Evolutionary conservation across 2,888 invertebrate genomes (phyloP).

Genomic region (Caradrina kadenii): DNA sequence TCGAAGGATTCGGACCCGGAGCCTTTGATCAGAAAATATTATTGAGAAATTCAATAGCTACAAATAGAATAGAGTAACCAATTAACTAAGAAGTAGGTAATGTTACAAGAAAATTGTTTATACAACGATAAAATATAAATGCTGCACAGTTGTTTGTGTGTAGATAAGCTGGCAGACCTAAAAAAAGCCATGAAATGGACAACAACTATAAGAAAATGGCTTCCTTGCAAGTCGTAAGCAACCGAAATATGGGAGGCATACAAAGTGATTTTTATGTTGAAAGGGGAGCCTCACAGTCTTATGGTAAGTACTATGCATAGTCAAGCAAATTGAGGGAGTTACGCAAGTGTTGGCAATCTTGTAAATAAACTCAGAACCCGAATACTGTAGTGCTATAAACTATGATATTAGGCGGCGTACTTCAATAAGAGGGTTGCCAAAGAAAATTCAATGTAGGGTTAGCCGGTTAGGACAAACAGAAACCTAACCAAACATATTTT

Average conservation of each 20-base stretch:
- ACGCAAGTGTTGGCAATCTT: slow-evolving; percentile 51
- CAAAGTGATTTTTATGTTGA: slow-evolving; percentile 54
- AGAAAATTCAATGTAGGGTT: slow-evolving; percentile 32
- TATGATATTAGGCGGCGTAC: slow-evolving; percentile 40
- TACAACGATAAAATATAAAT: slow-evolving; percentile 17
- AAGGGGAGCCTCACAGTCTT: slow-evolving; percentile 44
- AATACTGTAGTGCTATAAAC: slow-evolving; percentile 30
- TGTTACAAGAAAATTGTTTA: neutral
- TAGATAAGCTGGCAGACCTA: slow-evolving; percentile 19
- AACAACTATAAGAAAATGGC: slow-evolving; percentile 12
- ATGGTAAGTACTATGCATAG: slow-evolving; percentile 47
- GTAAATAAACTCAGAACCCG: slow-evolving; percentile 41
- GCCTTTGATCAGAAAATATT: slow-evolving; percentile 8
- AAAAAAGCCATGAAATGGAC: slow-evolving; percentile 20
- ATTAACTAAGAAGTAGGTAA: neutral
- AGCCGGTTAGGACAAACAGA: slow-evolving; percentile 35
- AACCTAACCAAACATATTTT: slow-evolving; percentile 55
- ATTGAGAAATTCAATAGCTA: neutral
- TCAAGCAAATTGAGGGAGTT: slow-evolving; percentile 43
- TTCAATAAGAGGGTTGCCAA: slow-evolving; percentile 38
- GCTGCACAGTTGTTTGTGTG: slow-evolving; percentile 14
- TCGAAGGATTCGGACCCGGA: slow-evolving; percentile 1
- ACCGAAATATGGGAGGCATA: slow-evolving; percentile 46
- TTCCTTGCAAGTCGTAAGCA: slow-evolving; percentile 36
- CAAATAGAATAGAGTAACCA: neutral